Conservation (phyloP, 1,140 invertebrate species). For the Amphibalanus amphitrite region DNA sequence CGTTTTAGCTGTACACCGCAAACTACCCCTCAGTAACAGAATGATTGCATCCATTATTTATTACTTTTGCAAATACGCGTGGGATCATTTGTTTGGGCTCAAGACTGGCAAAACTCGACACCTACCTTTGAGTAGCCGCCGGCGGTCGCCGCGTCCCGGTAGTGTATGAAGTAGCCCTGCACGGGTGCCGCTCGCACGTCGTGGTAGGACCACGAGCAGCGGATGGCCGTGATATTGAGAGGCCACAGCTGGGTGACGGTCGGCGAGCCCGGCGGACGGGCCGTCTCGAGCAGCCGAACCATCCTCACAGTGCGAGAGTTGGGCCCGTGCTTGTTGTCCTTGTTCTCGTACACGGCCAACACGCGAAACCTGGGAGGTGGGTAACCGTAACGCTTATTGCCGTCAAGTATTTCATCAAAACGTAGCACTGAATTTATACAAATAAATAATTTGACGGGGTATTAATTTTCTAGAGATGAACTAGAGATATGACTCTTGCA, state of each 20-base stretch:
- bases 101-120: not conserved
- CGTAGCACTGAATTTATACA: too few species aligned
- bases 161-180: conserved; percentile 79
- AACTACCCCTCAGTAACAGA: too few species aligned
- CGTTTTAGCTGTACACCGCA: too few species aligned
- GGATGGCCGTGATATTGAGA: conserved; percentile 43
- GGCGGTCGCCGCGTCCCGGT: conserved; percentile 55
- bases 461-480: too few species aligned
- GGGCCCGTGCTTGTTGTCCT: conserved; percentile 71
- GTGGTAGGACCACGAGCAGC: conserved; percentile 48
- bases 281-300: conserved; percentile 34
- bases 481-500: too few species aligned
- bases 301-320: conserved; percentile 60
- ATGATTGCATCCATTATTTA: too few species aligned
- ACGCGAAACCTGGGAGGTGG: conserved; percentile 53
- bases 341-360: conserved; percentile 80
- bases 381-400: too few species aligned
- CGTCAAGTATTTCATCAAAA: too few species aligned
- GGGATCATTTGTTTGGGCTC: too few species aligned
- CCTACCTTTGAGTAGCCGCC: conserved; percentile 59
- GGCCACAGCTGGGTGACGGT: conserved; percentile 49
- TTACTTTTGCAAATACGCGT: too few species aligned
- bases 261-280: conserved; percentile 48
- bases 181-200: conserved; percentile 27
- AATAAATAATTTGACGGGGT: too few species aligned